A percentile compares a stretch with the other conserved stretches of the same genome.
Conservation (phyloP, 2,797 vertebrate genomes). For the Clarias fuscus region DNA sequence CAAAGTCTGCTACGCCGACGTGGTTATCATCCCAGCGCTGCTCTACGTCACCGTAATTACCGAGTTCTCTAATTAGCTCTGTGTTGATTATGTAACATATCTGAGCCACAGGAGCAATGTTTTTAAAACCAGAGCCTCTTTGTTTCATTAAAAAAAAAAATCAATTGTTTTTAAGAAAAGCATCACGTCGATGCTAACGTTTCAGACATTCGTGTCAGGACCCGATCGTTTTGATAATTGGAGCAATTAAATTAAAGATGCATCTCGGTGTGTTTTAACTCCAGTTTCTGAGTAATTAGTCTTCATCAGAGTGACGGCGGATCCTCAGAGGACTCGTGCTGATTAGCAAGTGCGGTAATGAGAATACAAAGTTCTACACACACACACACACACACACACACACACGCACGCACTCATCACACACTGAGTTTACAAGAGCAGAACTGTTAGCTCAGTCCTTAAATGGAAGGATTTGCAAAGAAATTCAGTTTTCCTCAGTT, state of each 20-base stretch:
- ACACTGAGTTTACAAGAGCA: not conserved
- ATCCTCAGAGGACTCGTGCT: slow-evolving; percentile 38
- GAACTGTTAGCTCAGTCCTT: not conserved
- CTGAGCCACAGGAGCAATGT: not conserved
- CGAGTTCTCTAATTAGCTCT: slow-evolving; percentile 8
- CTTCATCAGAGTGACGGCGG: slow-evolving; percentile 48
- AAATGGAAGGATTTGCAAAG: not conserved
- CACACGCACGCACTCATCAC: slow-evolving; percentile 20
- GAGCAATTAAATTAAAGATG: slow-evolving; percentile 50
- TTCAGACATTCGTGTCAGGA: slow-evolving; percentile 44
- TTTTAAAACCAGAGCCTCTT: not conserved
- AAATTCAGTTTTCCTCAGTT: not conserved
- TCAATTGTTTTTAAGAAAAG: slow-evolving; percentile 5
- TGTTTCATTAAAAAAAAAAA: not conserved
- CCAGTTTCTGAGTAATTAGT: slow-evolving; percentile 49
- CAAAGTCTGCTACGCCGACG: slow-evolving; percentile 6
- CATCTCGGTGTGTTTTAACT: slow-evolving; percentile 43
- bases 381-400: slow-evolving; percentile 16
- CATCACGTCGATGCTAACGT: slow-evolving; percentile 14
- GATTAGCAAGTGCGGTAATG: slow-evolving; percentile 34
- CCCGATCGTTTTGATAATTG: slow-evolving; percentile 42
- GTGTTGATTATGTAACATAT: not conserved
- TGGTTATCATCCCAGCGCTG: not conserved
- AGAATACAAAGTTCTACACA: slow-evolving; percentile 28
- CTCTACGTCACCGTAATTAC: not conserved